Evolutionary conservation across 2,888 invertebrate genomes (phyloP), one percentile per base, ranked within the genome.

Genomic region (Nomada ruficornis): DNA sequence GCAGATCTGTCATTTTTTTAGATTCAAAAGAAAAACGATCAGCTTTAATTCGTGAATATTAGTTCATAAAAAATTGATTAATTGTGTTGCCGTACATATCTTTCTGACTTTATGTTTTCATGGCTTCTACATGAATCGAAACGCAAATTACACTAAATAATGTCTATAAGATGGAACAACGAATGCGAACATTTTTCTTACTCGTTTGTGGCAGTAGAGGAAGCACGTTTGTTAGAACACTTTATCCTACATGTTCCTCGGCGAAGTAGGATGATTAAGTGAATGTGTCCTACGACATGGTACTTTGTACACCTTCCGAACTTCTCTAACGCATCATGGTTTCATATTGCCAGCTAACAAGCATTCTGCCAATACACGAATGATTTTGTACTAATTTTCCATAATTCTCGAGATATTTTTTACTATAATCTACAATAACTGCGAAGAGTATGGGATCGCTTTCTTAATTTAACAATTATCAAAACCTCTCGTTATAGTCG

Each of bases 181-280:
- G 26, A 20, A 11, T 57, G 5, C 20, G 11, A 26, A n/a, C n/a
- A 47, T 29, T 18, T 26, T 59, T 2, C 29, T 18, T n/a, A 44
- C 13, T 7, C 23, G 10, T 47, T 11, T 59, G 29, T 18, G 20
- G 3, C 15, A 20, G 23, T 18, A 50, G 15, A 15, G 47, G 13
- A 50, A 52, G 7, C 42, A 26, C 15, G 42, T 29, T 52, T 29
- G 59, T 52, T 23, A 63, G 47, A 15, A 55, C n/a, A 50, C 79
- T 80, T 70, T 73, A 55, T 54, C 52, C 44, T 42, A 52, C 59
- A 63, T 26, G 82, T 80, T 64, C 83, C 75, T 79, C 64, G 68
- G 55, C 55, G 76, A 85, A 85, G 68, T 80, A 77, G 47, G 65
- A 75, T 83, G 83, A 87, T 82, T 76, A 83, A 87, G 81, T 80